phyloP scores from a whole-genome alignment of 1,140 invertebrate species.

The Ips typographus region DNA sequence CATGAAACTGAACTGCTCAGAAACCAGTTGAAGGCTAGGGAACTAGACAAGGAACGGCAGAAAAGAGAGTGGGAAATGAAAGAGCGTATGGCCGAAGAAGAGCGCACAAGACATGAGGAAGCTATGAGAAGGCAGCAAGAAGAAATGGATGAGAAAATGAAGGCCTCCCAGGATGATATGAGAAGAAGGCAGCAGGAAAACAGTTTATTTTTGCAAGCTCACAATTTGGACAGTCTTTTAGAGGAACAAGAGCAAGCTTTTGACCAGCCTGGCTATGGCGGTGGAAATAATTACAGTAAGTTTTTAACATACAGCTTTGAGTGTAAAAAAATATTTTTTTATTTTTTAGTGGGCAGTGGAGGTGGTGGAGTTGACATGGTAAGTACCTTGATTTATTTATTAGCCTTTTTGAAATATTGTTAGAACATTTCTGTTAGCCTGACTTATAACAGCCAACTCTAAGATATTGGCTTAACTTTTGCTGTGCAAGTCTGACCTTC shows the following conservation, averaged over 20 bases:
- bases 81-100: conserved; percentile 70
- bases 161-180: conserved; percentile 52
- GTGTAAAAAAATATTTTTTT: not conserved
- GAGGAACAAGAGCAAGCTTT: conserved; percentile 47
- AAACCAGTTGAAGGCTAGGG: conserved; percentile 81
- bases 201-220: conserved; percentile 50
- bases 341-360: conserved; percentile 4
- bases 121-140: not conserved
- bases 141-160: not conserved
- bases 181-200: conserved; percentile 50
- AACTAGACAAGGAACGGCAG: conserved; percentile 82
- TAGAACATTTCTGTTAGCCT: not conserved
- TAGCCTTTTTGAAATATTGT: not conserved
- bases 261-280: conserved; percentile 30
- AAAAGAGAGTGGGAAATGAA: conserved; percentile 87
- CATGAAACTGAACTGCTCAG: conserved; percentile 86
- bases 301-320: not conserved
- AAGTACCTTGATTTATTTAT: conserved; percentile 1
- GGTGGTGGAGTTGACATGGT: conserved; percentile 25
- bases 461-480: too few relatives aligned
- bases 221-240: conserved; percentile 48
- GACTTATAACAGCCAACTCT: too few relatives aligned
- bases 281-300: conserved; percentile 24
- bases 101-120: not conserved
- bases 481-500: too few relatives aligned